Evolutionary conservation across 2,797 vertebrate species (phyloP).

Genomic region (Trachurus trachurus): DNA sequence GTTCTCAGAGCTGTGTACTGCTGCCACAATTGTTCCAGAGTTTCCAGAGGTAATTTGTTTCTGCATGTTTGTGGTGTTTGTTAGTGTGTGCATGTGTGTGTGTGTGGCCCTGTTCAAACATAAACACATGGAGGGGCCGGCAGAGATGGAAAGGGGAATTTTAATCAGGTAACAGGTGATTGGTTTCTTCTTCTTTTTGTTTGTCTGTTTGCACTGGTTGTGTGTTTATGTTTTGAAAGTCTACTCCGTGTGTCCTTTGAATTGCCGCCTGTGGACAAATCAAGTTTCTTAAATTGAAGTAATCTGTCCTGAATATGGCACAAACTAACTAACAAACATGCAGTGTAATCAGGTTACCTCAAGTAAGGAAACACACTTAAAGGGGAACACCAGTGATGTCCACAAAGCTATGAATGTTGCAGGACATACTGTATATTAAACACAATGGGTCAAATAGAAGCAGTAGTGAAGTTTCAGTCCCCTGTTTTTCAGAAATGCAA

Average conservation of each 20-base stretch:
- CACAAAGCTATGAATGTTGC: not conserved
- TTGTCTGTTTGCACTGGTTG: no score
- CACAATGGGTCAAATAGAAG: not conserved
- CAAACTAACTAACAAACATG: no score
- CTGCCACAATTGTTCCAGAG: slow-evolving; percentile 66
- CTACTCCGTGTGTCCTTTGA: no score
- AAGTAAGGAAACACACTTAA: not conserved
- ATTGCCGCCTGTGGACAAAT: no score
- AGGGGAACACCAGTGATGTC: not conserved
- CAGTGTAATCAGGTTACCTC: no score
- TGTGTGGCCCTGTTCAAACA: slow-evolving; percentile 12
- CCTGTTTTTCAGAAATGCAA: not conserved
- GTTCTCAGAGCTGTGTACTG: slow-evolving; percentile 42
- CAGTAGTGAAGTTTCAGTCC: not conserved
- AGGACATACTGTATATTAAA: not conserved
- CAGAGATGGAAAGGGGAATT: slow-evolving; percentile 12
- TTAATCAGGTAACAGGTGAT: not conserved
- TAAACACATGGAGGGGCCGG: slow-evolving; percentile 25
- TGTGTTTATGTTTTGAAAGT: no score
- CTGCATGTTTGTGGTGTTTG: slow-evolving; percentile 50
- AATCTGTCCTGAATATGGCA: no score
- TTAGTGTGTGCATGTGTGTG: slow-evolving; percentile 6
- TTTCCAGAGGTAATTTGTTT: slow-evolving; percentile 45
- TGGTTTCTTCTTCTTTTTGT: no score
- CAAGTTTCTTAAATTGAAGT: no score